A percentile compares a stretch with the other conserved stretches of the same genome.
Conservation (phyloP, 2,888 invertebrate species). For the Idaea biselata region DNA sequence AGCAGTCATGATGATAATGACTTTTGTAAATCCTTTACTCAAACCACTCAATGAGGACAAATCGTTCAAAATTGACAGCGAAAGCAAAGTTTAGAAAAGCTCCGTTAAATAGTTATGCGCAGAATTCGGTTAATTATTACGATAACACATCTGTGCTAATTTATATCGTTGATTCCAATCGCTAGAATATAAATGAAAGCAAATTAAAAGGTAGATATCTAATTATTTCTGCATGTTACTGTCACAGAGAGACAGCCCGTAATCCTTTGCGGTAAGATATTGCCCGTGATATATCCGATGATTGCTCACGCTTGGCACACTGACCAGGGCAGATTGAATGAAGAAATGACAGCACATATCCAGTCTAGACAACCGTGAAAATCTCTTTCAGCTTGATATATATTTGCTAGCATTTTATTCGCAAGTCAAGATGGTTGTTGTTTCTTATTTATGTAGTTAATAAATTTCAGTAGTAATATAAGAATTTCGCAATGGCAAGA, state of each 20-base stretch:
- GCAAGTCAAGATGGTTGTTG: neutral
- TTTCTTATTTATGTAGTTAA: neutral
- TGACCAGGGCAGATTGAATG: slow-evolving; percentile 53
- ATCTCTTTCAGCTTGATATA: slow-evolving; percentile 24
- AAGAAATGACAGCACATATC: slow-evolving; percentile 50
- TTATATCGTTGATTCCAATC: slow-evolving; percentile 3
- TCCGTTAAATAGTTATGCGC: slow-evolving; percentile 32
- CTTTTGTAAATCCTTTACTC: slow-evolving; percentile 12
- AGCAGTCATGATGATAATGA: slow-evolving; percentile 2
- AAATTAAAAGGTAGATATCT: neutral
- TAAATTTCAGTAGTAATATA: too few species aligned
- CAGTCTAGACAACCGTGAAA: slow-evolving; percentile 34
- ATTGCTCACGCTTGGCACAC: slow-evolving; percentile 60
- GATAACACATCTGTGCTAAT: slow-evolving; percentile 16
- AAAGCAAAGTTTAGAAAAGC: slow-evolving; percentile 19
- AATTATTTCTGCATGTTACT: slow-evolving; percentile 15
- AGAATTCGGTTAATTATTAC: slow-evolving; percentile 32
- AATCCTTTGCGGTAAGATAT: slow-evolving; percentile 26
- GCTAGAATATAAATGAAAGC: neutral
- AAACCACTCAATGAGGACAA: slow-evolving; percentile 14
- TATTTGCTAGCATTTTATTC: neutral
- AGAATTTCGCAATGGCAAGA: neutral
- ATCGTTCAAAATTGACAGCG: neutral
- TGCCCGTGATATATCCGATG: slow-evolving; percentile 28
- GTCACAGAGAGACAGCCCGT: slow-evolving; percentile 18